Evolutionary conservation across 2,888 invertebrate genomes (phyloP).

Genomic region (Zygothrica quintamaculata): DNA sequence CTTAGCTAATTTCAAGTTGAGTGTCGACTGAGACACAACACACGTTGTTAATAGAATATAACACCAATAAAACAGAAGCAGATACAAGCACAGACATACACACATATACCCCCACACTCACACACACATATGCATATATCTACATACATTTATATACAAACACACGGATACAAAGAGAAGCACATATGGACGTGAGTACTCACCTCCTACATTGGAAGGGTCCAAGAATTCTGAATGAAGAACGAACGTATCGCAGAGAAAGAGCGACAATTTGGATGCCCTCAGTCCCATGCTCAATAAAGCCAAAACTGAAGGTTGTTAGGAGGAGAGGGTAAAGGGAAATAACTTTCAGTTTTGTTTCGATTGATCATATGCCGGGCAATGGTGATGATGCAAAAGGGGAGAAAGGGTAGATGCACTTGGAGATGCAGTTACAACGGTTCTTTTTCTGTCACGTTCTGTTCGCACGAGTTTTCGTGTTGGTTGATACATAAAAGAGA

Average conservation of each 20-base stretch:
- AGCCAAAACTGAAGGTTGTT: slow-evolving; percentile 5
- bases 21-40: slow-evolving; percentile 34
- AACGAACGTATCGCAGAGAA: slow-evolving; percentile 26
- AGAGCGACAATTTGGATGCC: slow-evolving; percentile 31
- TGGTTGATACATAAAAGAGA: slow-evolving; percentile 33
- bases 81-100: not conserved
- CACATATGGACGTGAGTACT: slow-evolving; percentile 18
- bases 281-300: slow-evolving; percentile 36
- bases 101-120: slow-evolving; percentile 4
- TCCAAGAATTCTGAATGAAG: slow-evolving; percentile 22
- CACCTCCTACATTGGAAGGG: slow-evolving; percentile 37
- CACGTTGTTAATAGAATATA: slow-evolving; percentile 44
- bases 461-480: slow-evolving; percentile 35
- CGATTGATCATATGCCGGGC: slow-evolving; percentile 41
- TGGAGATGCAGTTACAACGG: slow-evolving; percentile 19
- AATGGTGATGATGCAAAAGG: slow-evolving; percentile 1
- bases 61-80: slow-evolving; percentile 18
- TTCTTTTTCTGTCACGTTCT: slow-evolving; percentile 45
- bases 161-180: not conserved
- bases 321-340: no score
- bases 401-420: slow-evolving; percentile 2
- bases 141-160: slow-evolving; percentile 3
- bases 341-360: slow-evolving; percentile 47
- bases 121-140: slow-evolving; percentile 1
- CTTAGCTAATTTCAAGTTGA: slow-evolving; percentile 48